Evolutionary conservation across 2,797 vertebrate species (phyloP).

Genomic region (Lacerta bilineata): DNA sequence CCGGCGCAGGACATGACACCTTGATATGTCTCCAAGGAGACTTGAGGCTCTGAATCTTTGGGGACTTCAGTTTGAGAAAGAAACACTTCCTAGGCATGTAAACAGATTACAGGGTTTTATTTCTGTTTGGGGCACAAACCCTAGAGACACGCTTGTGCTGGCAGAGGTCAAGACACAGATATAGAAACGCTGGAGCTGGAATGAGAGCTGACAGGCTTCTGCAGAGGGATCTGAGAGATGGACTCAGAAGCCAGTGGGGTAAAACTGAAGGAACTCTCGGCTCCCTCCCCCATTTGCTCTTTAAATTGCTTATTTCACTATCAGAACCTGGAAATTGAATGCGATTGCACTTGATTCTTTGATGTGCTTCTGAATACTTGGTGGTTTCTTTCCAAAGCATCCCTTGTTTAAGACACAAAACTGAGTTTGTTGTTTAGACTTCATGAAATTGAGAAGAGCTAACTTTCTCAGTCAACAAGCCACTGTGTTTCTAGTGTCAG

Average conservation of each 20-base stretch:
- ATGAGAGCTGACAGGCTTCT: constrained; percentile 34
- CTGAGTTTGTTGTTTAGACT: not conserved
- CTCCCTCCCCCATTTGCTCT: not conserved
- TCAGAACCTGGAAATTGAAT: not conserved
- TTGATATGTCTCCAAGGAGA: constrained; percentile 45
- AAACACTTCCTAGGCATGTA: constrained; percentile 39
- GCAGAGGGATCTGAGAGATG: constrained; percentile 21
- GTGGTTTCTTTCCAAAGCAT: not conserved
- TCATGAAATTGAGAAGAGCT: not conserved
- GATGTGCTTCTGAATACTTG: not conserved
- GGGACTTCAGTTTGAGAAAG: constrained; percentile 39
- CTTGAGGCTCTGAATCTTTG: constrained; percentile 2
- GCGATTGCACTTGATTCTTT: not conserved
- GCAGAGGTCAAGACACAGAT: constrained; percentile 27
- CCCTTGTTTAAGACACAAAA: not conserved
- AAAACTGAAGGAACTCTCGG: not conserved
- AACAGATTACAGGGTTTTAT: constrained; percentile 35
- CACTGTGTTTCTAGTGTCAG: not conserved
- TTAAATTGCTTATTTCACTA: not conserved
- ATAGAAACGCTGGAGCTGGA: constrained; percentile 8
- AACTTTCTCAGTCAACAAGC: no score
- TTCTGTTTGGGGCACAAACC: constrained; percentile 32
- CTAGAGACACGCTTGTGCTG: constrained; percentile 14
- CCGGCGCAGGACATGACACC: constrained; percentile 17
- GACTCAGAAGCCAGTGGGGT: not conserved